Evolutionary conservation across 1,140 invertebrate genomes (phyloP).

Genomic region (Periplaneta americana): DNA sequence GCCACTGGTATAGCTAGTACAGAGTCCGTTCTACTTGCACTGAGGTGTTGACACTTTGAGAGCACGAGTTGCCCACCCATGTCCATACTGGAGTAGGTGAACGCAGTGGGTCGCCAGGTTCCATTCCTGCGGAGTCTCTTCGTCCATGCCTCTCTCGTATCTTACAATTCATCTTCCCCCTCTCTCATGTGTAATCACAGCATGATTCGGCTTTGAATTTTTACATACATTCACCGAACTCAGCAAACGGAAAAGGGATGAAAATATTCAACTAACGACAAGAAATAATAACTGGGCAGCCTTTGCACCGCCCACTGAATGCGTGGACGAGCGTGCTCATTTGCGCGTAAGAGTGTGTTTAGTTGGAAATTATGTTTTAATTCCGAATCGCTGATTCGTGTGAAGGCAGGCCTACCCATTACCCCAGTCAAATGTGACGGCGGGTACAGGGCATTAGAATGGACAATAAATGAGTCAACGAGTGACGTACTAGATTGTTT

Average conservation of each 20-base stretch:
- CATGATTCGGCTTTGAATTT: neutral
- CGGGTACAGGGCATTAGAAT: neutral
- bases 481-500: too few species aligned
- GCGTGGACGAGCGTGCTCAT: neutral
- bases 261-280: neutral
- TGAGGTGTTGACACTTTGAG: too few species aligned
- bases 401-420: neutral
- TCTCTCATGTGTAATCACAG: neutral
- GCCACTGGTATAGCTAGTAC: too few species aligned
- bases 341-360: neutral
- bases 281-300: neutral
- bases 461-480: too few species aligned
- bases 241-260: too few species aligned
- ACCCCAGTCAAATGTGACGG: neutral
- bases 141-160: too few species aligned
- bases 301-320: neutral
- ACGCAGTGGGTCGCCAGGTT: too few species aligned
- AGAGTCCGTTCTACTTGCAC: too few species aligned
- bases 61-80: too few species aligned
- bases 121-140: too few species aligned
- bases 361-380: neutral
- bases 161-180: neutral
- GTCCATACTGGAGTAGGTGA: too few species aligned
- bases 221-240: neutral
- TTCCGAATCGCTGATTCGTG: neutral